Evolutionary conservation across 1,140 invertebrate species (phyloP).

Genomic region (Zaprionus gabonicus): DNA sequence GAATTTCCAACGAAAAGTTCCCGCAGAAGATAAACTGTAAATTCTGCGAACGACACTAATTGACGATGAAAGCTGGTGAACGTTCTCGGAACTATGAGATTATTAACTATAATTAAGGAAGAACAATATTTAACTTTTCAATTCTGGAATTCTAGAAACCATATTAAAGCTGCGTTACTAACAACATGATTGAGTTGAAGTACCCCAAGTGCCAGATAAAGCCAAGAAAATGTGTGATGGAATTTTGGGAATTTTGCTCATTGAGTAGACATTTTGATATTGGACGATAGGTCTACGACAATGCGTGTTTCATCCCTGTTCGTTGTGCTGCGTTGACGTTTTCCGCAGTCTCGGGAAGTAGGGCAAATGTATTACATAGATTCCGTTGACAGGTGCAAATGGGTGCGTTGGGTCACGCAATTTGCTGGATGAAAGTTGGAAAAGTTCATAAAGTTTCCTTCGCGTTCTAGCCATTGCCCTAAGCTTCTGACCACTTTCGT

Average conservation of each 20-base stretch:
- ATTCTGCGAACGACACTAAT: background rate
- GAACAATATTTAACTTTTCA: no score
- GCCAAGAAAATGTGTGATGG: background rate
- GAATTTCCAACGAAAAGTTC: conserved; percentile 16
- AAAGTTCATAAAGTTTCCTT: conserved; percentile 44
- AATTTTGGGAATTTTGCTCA: background rate
- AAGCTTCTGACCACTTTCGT: conserved; percentile 37
- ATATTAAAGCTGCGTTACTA: background rate
- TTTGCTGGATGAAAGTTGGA: conserved; percentile 36
- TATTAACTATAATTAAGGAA: background rate
- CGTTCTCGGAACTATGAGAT: background rate
- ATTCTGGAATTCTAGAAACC: no score
- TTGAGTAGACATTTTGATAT: background rate
- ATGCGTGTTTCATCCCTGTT: conserved; percentile 19
- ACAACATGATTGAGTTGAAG: background rate
- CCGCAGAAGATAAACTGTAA: background rate
- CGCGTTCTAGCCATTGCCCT: conserved; percentile 2
- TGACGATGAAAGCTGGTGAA: no score
- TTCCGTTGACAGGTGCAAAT: conserved; percentile 61
- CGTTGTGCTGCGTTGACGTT: conserved; percentile 34
- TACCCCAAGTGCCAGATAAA: background rate
- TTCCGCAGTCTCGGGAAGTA: conserved; percentile 1
- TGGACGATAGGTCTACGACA: background rate
- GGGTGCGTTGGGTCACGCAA: conserved; percentile 51
- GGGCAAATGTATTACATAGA: conserved; percentile 10